Conservation (phyloP, 2,797 vertebrate genomes). For the Pantherophis alleghaniensis region DNA sequence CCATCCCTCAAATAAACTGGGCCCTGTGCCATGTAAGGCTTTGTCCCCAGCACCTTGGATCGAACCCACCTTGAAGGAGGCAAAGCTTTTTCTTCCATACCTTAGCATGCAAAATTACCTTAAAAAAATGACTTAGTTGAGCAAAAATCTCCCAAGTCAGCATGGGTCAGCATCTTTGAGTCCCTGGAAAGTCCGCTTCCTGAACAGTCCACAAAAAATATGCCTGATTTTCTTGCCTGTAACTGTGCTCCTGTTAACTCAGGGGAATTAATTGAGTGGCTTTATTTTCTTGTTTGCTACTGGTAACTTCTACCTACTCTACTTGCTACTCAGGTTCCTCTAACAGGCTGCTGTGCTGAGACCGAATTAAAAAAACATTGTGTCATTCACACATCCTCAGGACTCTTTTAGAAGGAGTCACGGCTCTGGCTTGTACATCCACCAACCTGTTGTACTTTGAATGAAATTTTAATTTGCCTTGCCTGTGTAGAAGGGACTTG, state of each 20-base stretch:
- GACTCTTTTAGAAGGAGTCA: neutral
- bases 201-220: no score
- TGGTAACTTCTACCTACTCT: neutral
- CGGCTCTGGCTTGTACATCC: neutral
- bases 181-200: no score
- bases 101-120: neutral
- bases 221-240: neutral
- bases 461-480: neutral
- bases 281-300: neutral
- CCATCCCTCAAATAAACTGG: neutral
- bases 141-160: neutral
- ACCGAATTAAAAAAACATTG: neutral
- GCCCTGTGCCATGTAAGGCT: neutral
- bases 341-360: neutral
- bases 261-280: no score
- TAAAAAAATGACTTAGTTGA: neutral
- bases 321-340: neutral
- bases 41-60: neutral
- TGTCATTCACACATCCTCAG: neutral
- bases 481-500: neutral
- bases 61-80: neutral
- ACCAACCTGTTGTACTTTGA: neutral
- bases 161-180: neutral
- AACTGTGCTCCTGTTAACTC: neutral
- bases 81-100: neutral